Evolutionary conservation across 2,797 vertebrate species (phyloP), one percentile per base, ranked within the genome.

Genomic region (Myiotriccus ornatus): DNA sequence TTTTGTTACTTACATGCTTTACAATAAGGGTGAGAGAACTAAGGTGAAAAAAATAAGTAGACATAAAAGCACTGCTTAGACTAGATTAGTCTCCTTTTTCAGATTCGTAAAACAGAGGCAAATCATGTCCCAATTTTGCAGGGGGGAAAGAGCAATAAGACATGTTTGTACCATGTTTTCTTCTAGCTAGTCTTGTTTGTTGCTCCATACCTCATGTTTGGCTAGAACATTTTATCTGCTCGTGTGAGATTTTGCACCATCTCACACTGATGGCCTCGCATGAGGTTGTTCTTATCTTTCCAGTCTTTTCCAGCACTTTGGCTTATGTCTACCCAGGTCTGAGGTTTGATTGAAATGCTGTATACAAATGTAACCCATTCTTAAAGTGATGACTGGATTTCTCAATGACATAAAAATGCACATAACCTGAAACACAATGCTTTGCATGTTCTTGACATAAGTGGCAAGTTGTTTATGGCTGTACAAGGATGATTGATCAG

Each of bases 351-450:
- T 17, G 10, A 88, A 91, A 9, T 13, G 32, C 22, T 79, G 18
- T 46, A 43, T 43, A 44, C 14, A 34, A 41, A 64, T 19, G 15
- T 21, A 44, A 65, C 11, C 17, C 25, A 5, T 49, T 60, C 82
- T 68, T 67, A 24, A 27, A 59, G 60, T 3, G 8, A 49, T 27
- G n/a, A 18, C n/a, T 57, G 27, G 10, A 49, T 44, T 79, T 67
- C 56, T 37, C 59, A 70, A 6, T 52, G 21, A 14, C 44, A 43
- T 39, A 39, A 80, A 70, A 52, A 24, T 13, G 49, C 2, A 22
- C 0, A 2, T 25, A 43, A 62, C 9, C 16, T 8, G 25, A 67
- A 91, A 77, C 5, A 19, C 0, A 1, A 28, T 32, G 12, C 34
- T 83, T 79, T 44, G 27, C 34, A 14, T 6, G 19, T 19, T 23